phyloP scores from a whole-genome alignment of 1,140 invertebrate species.

The Acyrthosiphon pisum region DNA sequence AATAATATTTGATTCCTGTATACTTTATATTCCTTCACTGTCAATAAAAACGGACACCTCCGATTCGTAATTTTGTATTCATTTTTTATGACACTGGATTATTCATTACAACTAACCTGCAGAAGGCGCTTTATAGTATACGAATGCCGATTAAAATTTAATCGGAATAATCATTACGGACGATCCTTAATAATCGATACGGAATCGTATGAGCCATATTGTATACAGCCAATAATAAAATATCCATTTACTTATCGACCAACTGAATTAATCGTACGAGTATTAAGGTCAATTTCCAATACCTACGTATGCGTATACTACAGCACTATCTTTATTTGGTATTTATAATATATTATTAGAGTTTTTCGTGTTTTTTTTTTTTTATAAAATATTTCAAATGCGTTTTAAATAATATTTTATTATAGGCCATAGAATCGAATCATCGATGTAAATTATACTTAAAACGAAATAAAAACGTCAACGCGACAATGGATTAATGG shows the following conservation, averaged over 20 bases:
- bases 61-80: neutral
- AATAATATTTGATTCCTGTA: neutral
- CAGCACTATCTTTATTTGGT: neutral
- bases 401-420: neutral
- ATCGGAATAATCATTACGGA: too few species aligned
- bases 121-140: neutral
- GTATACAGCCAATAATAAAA: neutral
- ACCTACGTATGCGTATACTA: neutral
- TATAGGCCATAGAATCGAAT: neutral
- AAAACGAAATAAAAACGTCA: constrained; percentile 40
- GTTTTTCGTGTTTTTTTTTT: neutral
- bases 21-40: neutral
- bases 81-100: neutral
- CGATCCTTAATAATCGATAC: neutral
- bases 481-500: constrained; percentile 32
- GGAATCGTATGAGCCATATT: neutral
- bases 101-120: neutral
- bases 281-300: neutral
- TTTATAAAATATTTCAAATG: neutral
- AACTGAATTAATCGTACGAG: neutral
- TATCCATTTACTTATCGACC: neutral
- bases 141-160: neutral
- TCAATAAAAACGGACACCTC: neutral
- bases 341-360: neutral
- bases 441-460: constrained; percentile 8